A percentile compares a stretch with the other conserved stretches of the same genome.
Evolutionary conservation across 2,113 vertebrate species (phyloP).

Genomic region (Myrmecobius fasciatus): DNA sequence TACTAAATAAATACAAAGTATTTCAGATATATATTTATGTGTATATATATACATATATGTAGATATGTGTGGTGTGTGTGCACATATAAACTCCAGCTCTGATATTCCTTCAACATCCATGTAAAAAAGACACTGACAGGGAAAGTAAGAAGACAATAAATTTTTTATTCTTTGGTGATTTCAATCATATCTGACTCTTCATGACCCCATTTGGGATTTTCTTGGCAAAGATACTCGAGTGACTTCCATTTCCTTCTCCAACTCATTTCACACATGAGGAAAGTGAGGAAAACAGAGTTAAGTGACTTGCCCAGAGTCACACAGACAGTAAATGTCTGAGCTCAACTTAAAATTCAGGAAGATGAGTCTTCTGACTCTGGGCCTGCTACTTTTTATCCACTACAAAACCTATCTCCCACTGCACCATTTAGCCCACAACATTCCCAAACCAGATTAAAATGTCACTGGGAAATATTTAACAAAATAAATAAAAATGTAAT

Average conservation of each 20-base stretch:
- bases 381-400: neutral
- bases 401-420: neutral
- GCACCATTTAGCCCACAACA: neutral
- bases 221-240: neutral
- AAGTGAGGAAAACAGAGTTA: neutral
- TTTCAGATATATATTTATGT: constrained; percentile 24
- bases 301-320: neutral
- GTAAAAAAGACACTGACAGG: neutral
- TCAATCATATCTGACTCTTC: neutral
- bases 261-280: neutral
- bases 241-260: neutral
- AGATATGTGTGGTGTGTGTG: too few relatives aligned
- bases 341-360: neutral
- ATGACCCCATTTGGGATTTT: neutral
- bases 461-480: neutral
- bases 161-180: neutral
- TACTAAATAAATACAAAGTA: constrained; percentile 29
- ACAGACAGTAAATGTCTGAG: neutral
- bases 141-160: constrained; percentile 16
- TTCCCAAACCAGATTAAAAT: neutral
- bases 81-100: constrained; percentile 15
- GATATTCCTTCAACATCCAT: neutral
- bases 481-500: neutral
- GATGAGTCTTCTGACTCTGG: neutral
- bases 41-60: too few relatives aligned